Percentiles rank a stretch among this genome's conserved stretches.
These are phyloP conservation scores for Icerya purchasi DNA, from an alignment of 2,888 invertebrate genomes.

Conservation along the genomic window DNA sequence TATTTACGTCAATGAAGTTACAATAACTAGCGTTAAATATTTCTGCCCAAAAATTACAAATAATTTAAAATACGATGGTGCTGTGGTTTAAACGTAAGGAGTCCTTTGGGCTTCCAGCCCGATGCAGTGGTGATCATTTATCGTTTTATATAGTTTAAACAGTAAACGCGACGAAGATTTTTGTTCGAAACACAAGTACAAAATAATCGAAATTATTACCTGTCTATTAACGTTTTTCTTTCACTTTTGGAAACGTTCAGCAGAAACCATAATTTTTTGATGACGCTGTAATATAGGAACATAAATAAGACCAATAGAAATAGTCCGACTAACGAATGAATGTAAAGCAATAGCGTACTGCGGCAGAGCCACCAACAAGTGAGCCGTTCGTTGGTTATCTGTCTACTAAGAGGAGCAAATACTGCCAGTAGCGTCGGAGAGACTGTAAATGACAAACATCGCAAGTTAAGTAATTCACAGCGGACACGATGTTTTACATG, in stretches of 20 bases:
- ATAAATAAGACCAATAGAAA: slow-evolving; percentile 20
- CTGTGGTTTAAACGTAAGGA: too few species aligned
- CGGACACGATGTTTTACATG: too few species aligned
- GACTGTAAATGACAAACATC: too few species aligned
- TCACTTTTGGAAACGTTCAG: slow-evolving; percentile 7
- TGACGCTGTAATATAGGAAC: slow-evolving; percentile 19
- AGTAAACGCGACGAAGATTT: too few species aligned
- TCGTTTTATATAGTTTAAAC: too few species aligned
- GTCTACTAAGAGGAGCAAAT: slow-evolving; percentile 10
- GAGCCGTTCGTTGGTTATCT: slow-evolving; percentile 9
- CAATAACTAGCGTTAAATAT: too few species aligned
- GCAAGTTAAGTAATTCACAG: too few species aligned
- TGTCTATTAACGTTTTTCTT: slow-evolving; percentile 3
- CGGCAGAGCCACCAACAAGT: slow-evolving; percentile 19
- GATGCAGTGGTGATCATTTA: too few species aligned
- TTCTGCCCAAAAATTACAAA: too few species aligned
- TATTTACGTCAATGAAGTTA: too few species aligned
- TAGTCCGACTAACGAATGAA: slow-evolving; percentile 18
- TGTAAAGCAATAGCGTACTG: slow-evolving; percentile 21
- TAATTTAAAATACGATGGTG: too few species aligned
- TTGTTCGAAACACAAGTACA: slow-evolving; percentile 9
- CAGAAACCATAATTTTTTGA: slow-evolving; percentile 15
- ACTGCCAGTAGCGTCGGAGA: slow-evolving; percentile 7
- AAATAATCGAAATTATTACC: slow-evolving; percentile 3
- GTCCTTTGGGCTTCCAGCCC: too few species aligned